These are phyloP conservation scores for Dendronephthya gigantea DNA, from an alignment of 64 coral and sea anemone genomes.

Conservation along the genomic window DNA sequence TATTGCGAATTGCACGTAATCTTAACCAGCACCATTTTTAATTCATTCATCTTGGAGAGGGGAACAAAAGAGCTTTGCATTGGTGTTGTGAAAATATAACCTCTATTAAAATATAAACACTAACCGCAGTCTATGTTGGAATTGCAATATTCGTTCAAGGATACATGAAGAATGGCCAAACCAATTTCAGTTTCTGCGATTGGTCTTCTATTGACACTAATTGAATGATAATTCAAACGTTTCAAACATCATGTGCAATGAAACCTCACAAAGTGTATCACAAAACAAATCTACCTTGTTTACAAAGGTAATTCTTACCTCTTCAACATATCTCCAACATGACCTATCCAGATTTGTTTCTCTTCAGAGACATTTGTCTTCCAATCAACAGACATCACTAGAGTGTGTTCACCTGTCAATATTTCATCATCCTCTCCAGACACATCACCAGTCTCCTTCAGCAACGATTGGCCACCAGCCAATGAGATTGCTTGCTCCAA, in stretches of 20 bases:
- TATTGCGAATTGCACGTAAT: not conserved
- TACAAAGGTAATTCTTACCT: no score
- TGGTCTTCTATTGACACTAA: slow-evolving; percentile 51
- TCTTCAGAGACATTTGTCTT: slow-evolving; percentile 40
- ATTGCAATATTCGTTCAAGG: slow-evolving; percentile 76
- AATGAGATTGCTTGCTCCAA: slow-evolving; percentile 31
- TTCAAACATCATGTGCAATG: no score
- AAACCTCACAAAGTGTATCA: no score
- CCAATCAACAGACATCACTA: slow-evolving; percentile 76
- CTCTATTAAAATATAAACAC: no score
- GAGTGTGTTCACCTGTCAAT: slow-evolving; percentile 34
- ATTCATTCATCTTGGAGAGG: no score
- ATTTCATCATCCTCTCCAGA: slow-evolving; percentile 1
- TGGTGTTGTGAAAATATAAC: no score
- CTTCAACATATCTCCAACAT: slow-evolving; percentile 54
- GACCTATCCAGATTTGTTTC: slow-evolving; percentile 52
- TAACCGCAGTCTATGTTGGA: slow-evolving; percentile 63
- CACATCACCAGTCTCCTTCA: slow-evolving; percentile 18
- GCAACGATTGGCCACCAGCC: slow-evolving; percentile 32
- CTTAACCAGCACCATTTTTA: no score
- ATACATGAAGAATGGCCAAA: slow-evolving; percentile 61
- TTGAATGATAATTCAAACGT: not conserved
- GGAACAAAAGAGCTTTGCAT: no score
- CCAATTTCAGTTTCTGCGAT: slow-evolving; percentile 93
- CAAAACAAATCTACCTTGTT: no score